A percentile compares a stretch with the other conserved stretches of the same genome.
phyloP scores from a whole-genome alignment of 2,797 vertebrate species.

The Melanotaenia nigrans region DNA sequence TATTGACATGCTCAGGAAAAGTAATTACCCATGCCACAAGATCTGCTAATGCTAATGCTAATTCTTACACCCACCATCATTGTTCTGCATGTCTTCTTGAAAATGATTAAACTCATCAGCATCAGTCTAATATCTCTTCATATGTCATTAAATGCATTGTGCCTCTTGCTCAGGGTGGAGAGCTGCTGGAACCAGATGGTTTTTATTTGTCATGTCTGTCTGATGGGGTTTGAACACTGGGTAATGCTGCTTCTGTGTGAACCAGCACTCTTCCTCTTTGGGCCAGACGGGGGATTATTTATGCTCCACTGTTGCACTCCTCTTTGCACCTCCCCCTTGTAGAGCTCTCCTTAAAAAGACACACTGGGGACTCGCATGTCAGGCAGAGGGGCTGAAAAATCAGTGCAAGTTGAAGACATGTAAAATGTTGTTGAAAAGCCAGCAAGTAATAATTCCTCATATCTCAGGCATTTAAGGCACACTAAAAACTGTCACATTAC shows the following conservation, averaged over 20 bases:
- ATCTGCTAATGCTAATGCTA: slow-evolving; percentile 24
- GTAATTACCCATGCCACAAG: slow-evolving; percentile 4
- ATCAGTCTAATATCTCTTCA: slow-evolving; percentile 48
- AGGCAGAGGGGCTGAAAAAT: slow-evolving; percentile 49
- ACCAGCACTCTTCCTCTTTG: slow-evolving; percentile 59
- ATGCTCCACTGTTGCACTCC: slow-evolving; percentile 69
- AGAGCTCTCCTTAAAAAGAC: slow-evolving; percentile 68
- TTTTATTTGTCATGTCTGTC: slow-evolving; percentile 90
- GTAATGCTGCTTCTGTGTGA: slow-evolving; percentile 77
- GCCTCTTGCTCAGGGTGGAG: slow-evolving; percentile 72
- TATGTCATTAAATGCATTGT: slow-evolving; percentile 85
- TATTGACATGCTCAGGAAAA: not conserved
- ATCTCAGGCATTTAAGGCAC: slow-evolving; percentile 34
- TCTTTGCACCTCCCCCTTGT: slow-evolving; percentile 50
- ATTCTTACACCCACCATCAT: slow-evolving; percentile 29
- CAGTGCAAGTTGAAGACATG: slow-evolving; percentile 31
- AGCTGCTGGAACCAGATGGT: slow-evolving; percentile 88
- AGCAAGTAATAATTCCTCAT: slow-evolving; percentile 23
- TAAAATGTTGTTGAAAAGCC: slow-evolving; percentile 12
- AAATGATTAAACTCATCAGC: slow-evolving; percentile 28
- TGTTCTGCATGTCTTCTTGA: slow-evolving; percentile 37
- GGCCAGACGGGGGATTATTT: slow-evolving; percentile 79
- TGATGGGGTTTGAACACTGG: slow-evolving; percentile 85
- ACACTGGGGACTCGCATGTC: slow-evolving; percentile 53
- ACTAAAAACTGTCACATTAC: slow-evolving; percentile 5